Evolutionary conservation across 2,113 vertebrate species (phyloP), one percentile per base, ranked within the genome.

Genomic region (Myrmecobius fasciatus): DNA sequence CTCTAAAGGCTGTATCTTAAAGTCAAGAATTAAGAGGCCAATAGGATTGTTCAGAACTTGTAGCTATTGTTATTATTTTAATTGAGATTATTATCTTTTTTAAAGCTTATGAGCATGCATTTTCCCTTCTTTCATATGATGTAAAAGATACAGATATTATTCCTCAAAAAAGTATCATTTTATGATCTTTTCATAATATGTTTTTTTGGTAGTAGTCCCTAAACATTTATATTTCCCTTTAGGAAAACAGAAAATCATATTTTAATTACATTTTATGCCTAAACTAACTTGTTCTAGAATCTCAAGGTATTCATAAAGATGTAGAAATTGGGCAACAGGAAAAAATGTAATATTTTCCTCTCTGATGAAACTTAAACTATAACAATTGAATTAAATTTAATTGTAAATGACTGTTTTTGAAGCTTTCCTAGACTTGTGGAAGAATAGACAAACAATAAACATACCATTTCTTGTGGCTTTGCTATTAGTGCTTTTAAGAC

Each of bases 191-290:
- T 0, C 10, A 94, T 95, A 97, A 95, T 67, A 46, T 12, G 95
- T 96, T 97, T 95, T 75, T 96, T 96, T 95, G 94, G 3, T 89
- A 60, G 60, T 47, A 53, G 60, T 97, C 93, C 96, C 89, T 90
- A 93, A 96, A 96, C 25, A 97, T 97, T 95, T 83, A 3, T 91
- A 49, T 94, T 95, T 96, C 26, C 96, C 94, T 92, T 91, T 88
- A 96, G 96, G 31, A 89, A 95, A 97, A 90, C 43, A 93, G 56
- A 96, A 95, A 97, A 91, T 53, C 60, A 92, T 91, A 92, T 97
- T 95, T 96, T 92, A 96, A 97, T 96, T 95, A 93, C 67, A 94
- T 95, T 97, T 97, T 96, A 96, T 9, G 4, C 89, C 91, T 95
- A 94, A 96, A 97, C n/a, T 92, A 97, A 75, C 96, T 92, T 89